Percentiles rank a stretch among this genome's conserved stretches.
Evolutionary conservation across 37 sponge, comb jelly and placozoan genomes (phyloP).

Genomic region (Amphimedon queenslandica): DNA sequence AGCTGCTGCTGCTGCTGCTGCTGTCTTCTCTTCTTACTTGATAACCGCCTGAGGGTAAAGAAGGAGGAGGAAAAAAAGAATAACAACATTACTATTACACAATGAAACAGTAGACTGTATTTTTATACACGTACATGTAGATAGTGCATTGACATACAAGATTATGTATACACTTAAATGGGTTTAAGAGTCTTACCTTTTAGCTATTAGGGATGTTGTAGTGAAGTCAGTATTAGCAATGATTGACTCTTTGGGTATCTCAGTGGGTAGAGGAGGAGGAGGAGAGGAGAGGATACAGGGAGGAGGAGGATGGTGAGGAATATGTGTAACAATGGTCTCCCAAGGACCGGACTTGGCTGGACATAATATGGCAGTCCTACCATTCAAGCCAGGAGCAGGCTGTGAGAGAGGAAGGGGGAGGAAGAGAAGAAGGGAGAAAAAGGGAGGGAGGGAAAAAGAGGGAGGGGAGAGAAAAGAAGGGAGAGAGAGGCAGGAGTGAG

Average conservation of each 20-base stretch:
- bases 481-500: not conserved
- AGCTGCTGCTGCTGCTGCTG: conserved; percentile 3
- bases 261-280: not conserved
- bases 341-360: conserved; percentile 38
- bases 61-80: not conserved
- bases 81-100: not conserved
- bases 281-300: not conserved
- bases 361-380: conserved; percentile 31
- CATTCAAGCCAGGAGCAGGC: conserved; percentile 9
- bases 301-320: not conserved
- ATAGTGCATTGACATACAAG: not conserved
- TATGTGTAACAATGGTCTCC: conserved; percentile 30
- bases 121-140: too few relatives aligned
- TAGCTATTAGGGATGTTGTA: conserved; percentile 65
- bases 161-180: not conserved
- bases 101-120: not conserved
- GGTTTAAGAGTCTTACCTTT: conserved; percentile 65
- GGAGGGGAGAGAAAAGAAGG: not conserved
- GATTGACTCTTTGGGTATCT: conserved; percentile 65
- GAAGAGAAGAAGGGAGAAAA: not conserved
- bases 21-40: conserved; percentile 48
- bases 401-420: conserved; percentile 8
- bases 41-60: conserved; percentile 23
- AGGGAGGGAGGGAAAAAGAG: not conserved
- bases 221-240: conserved; percentile 83